phyloP scores from a whole-genome alignment of 2,888 invertebrate species.

The Phalera bucephala region DNA sequence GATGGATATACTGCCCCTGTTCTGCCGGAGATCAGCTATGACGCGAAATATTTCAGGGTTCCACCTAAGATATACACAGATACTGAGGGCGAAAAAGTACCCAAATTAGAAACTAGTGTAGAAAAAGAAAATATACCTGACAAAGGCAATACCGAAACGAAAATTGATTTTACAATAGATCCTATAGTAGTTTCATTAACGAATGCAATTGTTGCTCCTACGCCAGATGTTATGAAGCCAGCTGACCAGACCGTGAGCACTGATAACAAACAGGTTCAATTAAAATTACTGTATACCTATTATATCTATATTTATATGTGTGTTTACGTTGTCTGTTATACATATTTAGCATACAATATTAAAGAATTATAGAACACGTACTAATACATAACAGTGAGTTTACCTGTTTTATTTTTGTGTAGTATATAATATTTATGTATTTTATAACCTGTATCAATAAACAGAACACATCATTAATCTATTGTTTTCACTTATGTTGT shows the following conservation, averaged over 20 bases:
- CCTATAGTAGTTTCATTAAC: conserved; percentile 9
- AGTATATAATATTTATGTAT: conserved; percentile 1
- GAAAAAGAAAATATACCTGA: conserved; percentile 13
- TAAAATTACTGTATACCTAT: conserved; percentile 71
- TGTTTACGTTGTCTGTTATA: conserved; percentile 66
- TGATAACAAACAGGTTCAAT: conserved; percentile 68
- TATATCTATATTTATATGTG: conserved; percentile 67
- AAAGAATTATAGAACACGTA: conserved; percentile 50
- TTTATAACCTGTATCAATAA: not conserved
- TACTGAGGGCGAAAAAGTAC: conserved; percentile 18
- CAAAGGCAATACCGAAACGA: conserved; percentile 17
- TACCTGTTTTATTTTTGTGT: conserved; percentile 17
- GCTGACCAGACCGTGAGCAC: conserved; percentile 46
- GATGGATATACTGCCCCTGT: conserved; percentile 32
- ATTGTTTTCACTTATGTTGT: conserved; percentile 7
- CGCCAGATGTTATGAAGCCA: conserved; percentile 27
- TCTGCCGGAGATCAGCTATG: conserved; percentile 57
- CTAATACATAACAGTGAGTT: conserved; percentile 50
- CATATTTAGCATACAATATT: conserved; percentile 62
- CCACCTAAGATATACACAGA: conserved; percentile 29
- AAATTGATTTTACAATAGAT: conserved; percentile 25
- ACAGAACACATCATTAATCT: not conserved
- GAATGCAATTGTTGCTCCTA: conserved; percentile 9
- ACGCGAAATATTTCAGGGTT: conserved; percentile 51
- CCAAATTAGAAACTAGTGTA: conserved; percentile 15